Evolutionary conservation across 1,140 invertebrate genomes (phyloP).

Genomic region (Sminthurides bifidus): DNA sequence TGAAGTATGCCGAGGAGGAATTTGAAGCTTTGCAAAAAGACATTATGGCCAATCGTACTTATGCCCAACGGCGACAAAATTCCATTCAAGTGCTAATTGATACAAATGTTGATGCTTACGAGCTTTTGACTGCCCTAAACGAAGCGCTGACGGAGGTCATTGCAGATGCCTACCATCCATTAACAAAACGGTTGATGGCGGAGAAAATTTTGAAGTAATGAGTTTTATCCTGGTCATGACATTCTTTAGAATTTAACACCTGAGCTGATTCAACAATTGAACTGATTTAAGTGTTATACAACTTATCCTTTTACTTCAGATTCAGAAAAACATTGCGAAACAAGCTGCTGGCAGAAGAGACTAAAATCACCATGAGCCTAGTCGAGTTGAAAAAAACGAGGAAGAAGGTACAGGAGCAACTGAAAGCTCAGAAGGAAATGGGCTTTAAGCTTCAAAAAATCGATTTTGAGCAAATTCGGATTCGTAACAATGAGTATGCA

Average conservation of each 20-base stretch:
- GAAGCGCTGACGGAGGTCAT: slow-evolving; percentile 1
- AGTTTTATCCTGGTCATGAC: too few relatives aligned
- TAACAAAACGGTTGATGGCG: slow-evolving; percentile 15
- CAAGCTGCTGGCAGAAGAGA: slow-evolving; percentile 13
- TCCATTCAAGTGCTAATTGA: slow-evolving; percentile 21
- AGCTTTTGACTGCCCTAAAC: background rate
- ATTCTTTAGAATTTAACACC: too few relatives aligned
- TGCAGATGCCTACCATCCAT: slow-evolving; percentile 3
- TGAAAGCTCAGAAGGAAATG: slow-evolving; percentile 8
- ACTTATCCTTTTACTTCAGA: background rate
- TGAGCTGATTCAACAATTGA: too few relatives aligned
- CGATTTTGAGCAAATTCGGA: slow-evolving; percentile 16
- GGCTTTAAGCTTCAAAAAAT: slow-evolving; percentile 12
- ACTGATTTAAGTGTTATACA: too few relatives aligned
- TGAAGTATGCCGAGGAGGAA: slow-evolving; percentile 16
- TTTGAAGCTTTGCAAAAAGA: slow-evolving; percentile 15
- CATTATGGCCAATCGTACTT: slow-evolving; percentile 2
- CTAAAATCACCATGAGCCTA: slow-evolving; percentile 7
- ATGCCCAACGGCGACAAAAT: slow-evolving; percentile 12
- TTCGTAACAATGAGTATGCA: slow-evolving; percentile 2
- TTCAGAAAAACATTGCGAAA: slow-evolving; percentile 4
- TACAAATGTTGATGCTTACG: slow-evolving; percentile 11
- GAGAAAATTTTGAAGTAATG: slow-evolving; percentile 15
- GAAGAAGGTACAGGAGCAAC: slow-evolving; percentile 7
- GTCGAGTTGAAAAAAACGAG: slow-evolving; percentile 6